Evolutionary conservation across 1,140 invertebrate genomes (phyloP).

Genomic region (Cardiocondyla obscurior): DNA sequence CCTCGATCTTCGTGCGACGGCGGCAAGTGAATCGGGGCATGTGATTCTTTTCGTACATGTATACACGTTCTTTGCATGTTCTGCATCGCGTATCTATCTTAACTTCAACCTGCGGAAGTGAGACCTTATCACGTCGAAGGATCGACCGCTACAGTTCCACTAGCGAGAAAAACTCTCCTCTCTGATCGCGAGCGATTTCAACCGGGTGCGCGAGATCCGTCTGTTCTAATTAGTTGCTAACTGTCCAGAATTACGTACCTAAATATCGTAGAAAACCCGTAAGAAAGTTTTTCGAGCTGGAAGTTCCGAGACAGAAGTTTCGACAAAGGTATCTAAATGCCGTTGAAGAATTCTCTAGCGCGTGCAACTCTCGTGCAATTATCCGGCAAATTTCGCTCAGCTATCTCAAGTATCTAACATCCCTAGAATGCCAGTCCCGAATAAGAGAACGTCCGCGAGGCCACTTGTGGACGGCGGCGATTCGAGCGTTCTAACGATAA

Average conservation of each 20-base stretch:
- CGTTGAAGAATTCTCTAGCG: constrained; percentile 13
- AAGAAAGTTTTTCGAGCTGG: constrained; percentile 12
- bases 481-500: constrained; percentile 22
- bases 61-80: constrained; percentile 10
- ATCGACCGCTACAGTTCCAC: constrained; percentile 20
- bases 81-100: not conserved
- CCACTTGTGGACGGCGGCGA: not conserved
- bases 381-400: constrained; percentile 8
- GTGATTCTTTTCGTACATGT: constrained; percentile 29
- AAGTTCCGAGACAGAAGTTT: constrained; percentile 16
- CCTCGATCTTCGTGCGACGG: constrained; percentile 66
- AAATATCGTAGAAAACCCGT: constrained; percentile 22
- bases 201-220: not conserved
- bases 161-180: constrained; percentile 4
- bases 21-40: constrained; percentile 53
- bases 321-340: constrained; percentile 24
- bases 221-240: not conserved
- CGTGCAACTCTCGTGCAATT: not conserved
- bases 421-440: constrained; percentile 20
- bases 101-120: constrained; percentile 38
- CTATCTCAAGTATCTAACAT: constrained; percentile 35
- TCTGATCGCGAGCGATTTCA: constrained; percentile 18
- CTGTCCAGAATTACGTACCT: not conserved
- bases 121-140: constrained; percentile 4
- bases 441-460: constrained; percentile 9